These are phyloP conservation scores for Phalacrocorax carbo DNA, from an alignment of 2,113 vertebrate species.

Conservation along the genomic window DNA sequence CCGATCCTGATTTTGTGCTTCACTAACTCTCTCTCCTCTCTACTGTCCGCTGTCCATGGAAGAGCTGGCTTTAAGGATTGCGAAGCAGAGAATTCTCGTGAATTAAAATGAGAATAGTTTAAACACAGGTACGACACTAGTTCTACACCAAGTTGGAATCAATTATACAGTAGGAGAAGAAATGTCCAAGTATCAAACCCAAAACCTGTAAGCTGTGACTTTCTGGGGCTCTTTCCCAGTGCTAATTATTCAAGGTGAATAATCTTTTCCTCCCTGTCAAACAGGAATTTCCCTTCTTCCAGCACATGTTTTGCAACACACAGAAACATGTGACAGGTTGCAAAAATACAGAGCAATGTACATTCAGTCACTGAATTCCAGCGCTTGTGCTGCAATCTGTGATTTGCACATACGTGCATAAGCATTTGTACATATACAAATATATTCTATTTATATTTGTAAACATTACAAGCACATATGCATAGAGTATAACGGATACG, in stretches of 20 bases:
- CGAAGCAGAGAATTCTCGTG: background rate
- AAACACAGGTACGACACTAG: background rate
- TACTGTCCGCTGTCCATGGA: background rate
- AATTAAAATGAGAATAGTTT: background rate
- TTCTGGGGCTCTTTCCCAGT: background rate
- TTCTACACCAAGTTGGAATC: background rate
- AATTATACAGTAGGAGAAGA: background rate
- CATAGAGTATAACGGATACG: background rate
- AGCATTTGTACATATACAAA: background rate
- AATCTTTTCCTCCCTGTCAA: background rate
- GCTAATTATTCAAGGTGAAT: background rate
- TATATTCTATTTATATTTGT: background rate
- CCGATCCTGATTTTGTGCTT: background rate
- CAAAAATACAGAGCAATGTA: background rate
- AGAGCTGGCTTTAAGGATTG: background rate
- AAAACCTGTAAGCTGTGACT: background rate
- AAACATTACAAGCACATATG: background rate
- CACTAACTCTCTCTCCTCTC: background rate
- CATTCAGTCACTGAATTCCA: background rate
- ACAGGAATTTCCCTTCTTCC: background rate
- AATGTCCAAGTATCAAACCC: rapidly evolving
- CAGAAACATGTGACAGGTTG: rapidly evolving
- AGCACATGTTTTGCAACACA: background rate
- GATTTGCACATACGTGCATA: rapidly evolving
- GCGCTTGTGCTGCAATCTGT: background rate